Percentiles rank a stretch among this genome's conserved stretches.
Conservation (phyloP, 2,113 vertebrate species). For the Cettia cetti region DNA sequence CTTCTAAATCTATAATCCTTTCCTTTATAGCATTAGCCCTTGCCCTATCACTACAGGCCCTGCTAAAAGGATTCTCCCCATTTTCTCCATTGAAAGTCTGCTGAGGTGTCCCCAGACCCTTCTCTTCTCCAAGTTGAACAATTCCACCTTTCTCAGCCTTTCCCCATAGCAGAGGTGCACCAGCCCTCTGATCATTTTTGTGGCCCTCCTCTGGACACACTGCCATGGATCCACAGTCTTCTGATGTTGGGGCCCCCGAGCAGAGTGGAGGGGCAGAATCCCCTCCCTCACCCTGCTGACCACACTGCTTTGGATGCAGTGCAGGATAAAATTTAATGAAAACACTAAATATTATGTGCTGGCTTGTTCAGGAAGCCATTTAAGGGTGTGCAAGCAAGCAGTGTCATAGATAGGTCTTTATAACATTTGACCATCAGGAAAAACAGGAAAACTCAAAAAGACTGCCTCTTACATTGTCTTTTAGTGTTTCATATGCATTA, state of each 20-base stretch:
- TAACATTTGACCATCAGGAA: neutral
- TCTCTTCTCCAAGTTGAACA: neutral
- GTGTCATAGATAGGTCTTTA: neutral
- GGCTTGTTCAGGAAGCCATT: neutral
- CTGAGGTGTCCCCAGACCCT: no score
- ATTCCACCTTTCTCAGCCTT: neutral
- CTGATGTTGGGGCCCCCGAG: neutral
- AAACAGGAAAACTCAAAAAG: neutral
- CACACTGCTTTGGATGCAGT: neutral
- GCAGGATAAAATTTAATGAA: neutral
- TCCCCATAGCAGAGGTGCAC: neutral
- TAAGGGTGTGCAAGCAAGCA: neutral
- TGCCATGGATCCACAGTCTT: neutral
- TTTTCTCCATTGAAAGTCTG: neutral
- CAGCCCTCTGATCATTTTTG: neutral
- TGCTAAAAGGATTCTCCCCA: neutral
- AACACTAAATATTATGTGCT: neutral
- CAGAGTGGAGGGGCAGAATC: neutral
- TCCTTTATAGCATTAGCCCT: neutral
- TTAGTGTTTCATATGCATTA: neutral
- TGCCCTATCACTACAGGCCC: neutral
- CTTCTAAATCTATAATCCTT: neutral
- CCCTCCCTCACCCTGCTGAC: neutral
- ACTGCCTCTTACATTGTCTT: neutral
- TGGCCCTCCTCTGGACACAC: neutral